phyloP scores from a whole-genome alignment of 2,113 vertebrate species.

The Motacilla alba region DNA sequence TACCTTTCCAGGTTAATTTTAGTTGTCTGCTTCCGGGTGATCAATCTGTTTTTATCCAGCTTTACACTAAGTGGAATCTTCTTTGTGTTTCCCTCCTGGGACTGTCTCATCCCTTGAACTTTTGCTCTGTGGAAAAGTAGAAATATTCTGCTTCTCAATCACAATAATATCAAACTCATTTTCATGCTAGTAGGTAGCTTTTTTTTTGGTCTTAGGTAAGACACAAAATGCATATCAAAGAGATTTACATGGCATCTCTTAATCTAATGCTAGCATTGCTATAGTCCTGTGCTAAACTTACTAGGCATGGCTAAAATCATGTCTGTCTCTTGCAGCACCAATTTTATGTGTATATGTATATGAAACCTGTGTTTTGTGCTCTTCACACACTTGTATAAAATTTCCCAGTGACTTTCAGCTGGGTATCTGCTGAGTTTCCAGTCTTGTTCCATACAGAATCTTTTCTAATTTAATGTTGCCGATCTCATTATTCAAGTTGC shows the following conservation, averaged over 20 bases:
- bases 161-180: neutral
- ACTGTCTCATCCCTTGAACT: neutral
- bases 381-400: neutral
- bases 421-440: neutral
- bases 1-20: neutral
- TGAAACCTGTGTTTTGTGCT: neutral
- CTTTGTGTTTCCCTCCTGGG: neutral
- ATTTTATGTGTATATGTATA: neutral
- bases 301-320: neutral
- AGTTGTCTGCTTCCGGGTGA: neutral
- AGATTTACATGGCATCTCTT: neutral
- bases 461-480: neutral
- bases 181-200: neutral
- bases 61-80: conserved; percentile 38
- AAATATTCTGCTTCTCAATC: neutral
- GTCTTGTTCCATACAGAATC: neutral
- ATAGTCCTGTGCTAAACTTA: neutral
- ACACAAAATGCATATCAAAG: neutral
- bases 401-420: neutral
- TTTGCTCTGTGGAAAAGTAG: neutral
- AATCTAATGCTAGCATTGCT: neutral
- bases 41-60: neutral
- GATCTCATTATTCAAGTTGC: neutral
- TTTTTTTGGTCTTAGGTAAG: neutral
- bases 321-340: neutral